Evolutionary conservation across 2,888 invertebrate species (phyloP).

Genomic region (Tipula helvola): DNA sequence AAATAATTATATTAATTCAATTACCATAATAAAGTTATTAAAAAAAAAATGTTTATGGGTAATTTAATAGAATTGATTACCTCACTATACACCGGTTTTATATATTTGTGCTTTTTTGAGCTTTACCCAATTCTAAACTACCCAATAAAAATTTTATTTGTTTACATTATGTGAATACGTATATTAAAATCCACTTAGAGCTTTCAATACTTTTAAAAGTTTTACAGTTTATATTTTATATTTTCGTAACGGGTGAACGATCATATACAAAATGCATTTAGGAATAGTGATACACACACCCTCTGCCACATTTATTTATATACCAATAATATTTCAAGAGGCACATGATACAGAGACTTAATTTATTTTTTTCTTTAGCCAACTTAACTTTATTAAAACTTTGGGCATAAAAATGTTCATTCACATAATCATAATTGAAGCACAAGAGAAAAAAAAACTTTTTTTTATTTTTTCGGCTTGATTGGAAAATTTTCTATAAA

Average conservation of each 20-base stretch:
- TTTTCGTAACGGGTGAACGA: not conserved
- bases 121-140: not conserved
- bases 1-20: not conserved
- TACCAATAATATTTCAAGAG: not conserved
- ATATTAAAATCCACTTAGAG: not conserved
- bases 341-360: not conserved
- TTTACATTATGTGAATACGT: not conserved
- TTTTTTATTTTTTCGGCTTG: not conserved
- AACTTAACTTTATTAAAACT: not conserved
- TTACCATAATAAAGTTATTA: not conserved
- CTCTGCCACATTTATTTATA: not conserved
- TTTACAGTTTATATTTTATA: not conserved
- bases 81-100: not conserved
- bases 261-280: not conserved
- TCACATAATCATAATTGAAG: constrained; percentile 4
- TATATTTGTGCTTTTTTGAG: not conserved
- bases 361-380: not conserved
- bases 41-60: not conserved
- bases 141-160: not conserved
- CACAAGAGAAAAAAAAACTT: too few relatives aligned
- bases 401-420: not conserved
- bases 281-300: not conserved
- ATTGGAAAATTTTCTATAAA: not conserved
- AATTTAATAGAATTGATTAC: not conserved
- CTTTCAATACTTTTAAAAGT: not conserved